Evolutionary conservation across 2,113 vertebrate species (phyloP), one percentile per base, ranked within the genome.

Genomic region (Oophaga pumilio): DNA sequence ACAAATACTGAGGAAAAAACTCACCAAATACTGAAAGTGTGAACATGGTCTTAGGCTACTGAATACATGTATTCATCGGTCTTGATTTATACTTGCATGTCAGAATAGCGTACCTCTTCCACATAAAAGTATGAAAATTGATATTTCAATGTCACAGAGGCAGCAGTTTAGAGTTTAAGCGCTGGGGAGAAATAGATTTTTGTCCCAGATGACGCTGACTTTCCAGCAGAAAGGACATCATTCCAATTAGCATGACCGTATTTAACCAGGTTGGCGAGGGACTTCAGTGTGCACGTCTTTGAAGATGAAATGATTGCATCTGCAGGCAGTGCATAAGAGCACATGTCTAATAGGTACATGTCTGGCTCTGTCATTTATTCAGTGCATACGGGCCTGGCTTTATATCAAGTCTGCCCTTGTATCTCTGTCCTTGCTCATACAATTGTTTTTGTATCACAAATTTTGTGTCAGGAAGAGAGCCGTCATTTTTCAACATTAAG

Each of bases 191-290:
- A 69, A 83, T 53, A 50, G 43, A 83, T 83, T 60, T 76, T 73
- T 76, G 53, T 50, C 17, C 33, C 57, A 76, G 57, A 60, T 85
- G 84, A 74, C 83, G 57, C 53, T 74, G 53, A 74, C 71, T 76
- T 71, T 85, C 56, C 69, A 85, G 69, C 60, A 60, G 6, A 85
- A 49, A 85, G 83, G 83, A 60, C 68, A 43, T 60, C 26, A 60
- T 85, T 74, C 57, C 60, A 85, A 85, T 85, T 76, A 76, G 56
- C 56, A 52, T 85, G 33, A 62, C 71, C 73, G 76, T 68, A 66
- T 49, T 85, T 85, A 43, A 62, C 60, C 69, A 26, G 71, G 28
- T 18, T 76, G 57, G 71, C 49, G 57, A 74, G 50, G 57, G 57
- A 52, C 68, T 85, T 43, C 26, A 52, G 74, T 66, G 15, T 85